Evolutionary conservation across 30 jellyfish, hydroid and myxozoan genomes (phyloP).

Genomic region (Turritopsis dohrnii): DNA sequence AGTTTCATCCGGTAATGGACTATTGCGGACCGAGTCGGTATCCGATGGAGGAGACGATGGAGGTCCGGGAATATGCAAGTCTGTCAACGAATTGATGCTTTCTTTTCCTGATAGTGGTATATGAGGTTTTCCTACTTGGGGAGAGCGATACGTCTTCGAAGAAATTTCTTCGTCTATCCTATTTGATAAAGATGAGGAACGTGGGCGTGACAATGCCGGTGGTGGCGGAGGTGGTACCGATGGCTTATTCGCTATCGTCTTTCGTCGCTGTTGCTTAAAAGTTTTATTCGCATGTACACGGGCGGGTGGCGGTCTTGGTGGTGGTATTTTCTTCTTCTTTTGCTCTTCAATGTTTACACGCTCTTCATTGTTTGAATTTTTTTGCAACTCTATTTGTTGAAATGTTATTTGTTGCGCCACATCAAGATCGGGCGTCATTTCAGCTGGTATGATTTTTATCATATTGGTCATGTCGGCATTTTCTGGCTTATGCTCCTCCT

Average conservation of each 20-base stretch:
- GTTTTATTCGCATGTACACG: not conserved
- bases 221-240: slow-evolving; percentile 11
- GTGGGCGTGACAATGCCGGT: not conserved
- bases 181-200: not conserved
- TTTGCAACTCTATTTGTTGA: not conserved
- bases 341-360: not conserved
- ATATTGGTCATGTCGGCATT: not conserved
- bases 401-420: not conserved
- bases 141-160: not conserved
- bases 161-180: not conserved
- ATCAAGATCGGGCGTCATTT: slow-evolving; percentile 10
- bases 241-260: not conserved
- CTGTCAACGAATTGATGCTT: not conserved
- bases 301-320: slow-evolving; percentile 24
- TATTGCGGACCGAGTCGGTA: not conserved
- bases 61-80: not conserved
- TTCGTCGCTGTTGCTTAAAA: not conserved
- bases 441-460: slow-evolving; percentile 3
- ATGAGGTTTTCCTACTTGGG: not conserved
- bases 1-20: not conserved
- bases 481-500: no score
- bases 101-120: not conserved
- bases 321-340: not conserved
- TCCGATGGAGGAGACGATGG: not conserved
- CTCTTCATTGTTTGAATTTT: not conserved